Conservation (phyloP, 2,113 vertebrate species). For the Paramormyrops kingsleyae region DNA sequence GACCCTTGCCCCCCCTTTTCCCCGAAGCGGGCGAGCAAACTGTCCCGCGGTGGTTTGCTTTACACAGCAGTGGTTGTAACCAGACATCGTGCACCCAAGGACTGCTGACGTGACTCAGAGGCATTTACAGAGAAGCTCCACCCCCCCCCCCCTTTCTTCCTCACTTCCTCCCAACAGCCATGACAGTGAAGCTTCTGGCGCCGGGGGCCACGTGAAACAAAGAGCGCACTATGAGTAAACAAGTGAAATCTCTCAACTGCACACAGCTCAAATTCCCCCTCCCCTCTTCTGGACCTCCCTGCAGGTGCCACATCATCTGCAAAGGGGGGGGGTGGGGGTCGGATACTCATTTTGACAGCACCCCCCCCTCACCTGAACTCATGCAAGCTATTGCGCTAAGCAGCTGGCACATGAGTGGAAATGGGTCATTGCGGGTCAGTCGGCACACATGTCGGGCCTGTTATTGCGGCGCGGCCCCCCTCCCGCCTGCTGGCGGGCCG, state of each 20-base stretch:
- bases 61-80: background rate
- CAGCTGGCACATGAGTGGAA: conserved; percentile 62
- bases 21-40: background rate
- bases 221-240: background rate
- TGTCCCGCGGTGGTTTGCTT: background rate
- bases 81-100: background rate
- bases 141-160: background rate
- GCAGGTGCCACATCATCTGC: background rate
- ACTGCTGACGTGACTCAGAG: background rate
- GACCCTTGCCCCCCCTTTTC: conserved; percentile 2
- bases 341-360: background rate
- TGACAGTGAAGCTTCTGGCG: background rate
- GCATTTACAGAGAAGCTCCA: background rate
- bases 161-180: background rate
- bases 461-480: conserved; percentile 25
- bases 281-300: background rate
- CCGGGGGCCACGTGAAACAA: background rate
- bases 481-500: background rate
- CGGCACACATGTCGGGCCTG: conserved; percentile 25
- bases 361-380: conserved; percentile 21
- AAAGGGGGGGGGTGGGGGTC: background rate
- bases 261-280: background rate
- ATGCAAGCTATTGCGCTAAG: conserved; percentile 63
- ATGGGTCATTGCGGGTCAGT: conserved; percentile 55
- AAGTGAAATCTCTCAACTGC: background rate